Evolutionary conservation across 2,797 vertebrate genomes (phyloP), one percentile per base, ranked within the genome.

Genomic region (Tapera naevia): DNA sequence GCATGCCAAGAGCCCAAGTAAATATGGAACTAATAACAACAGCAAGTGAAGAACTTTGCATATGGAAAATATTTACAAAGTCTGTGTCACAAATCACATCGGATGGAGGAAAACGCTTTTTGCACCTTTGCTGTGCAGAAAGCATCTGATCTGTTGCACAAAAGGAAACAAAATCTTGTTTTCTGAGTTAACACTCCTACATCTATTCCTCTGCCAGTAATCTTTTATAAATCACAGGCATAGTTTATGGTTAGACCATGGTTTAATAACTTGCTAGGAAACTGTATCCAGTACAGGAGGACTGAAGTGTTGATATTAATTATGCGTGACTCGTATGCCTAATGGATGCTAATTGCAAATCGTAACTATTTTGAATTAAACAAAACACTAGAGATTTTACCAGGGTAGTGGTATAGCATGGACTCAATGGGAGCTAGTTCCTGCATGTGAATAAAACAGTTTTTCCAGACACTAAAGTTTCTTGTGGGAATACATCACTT

Each of bases 401-500:
- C 43, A 69, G 27, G 35, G 41, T 51, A 69, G 90, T 48, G 19
- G 13, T 88, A 25, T 60, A 80, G 28, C 37, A 27, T 50, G 64
- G 62, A 60, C 60, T 51, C 71, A 70, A 37, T 27, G 43, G 54
- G 14, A 94, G 37, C 10, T 39, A 45, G 14, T 5, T 46, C 73
- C 6, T 67, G 5, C 66, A 18, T 62, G 58, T 56, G 73, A 91
- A 84, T 84, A 91, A 86, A 91, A 85, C 10, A 86, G 46, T 32
- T 94, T 80, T 93, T 65, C 45, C 43, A 58, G 95, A 95, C 80
- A 79, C 19, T 51, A 62, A 51, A 81, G 80, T 89, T 96, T 96
- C 91, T 94, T 94, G 83, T 94, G 93, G 95, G 94, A 95, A 96
- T 93, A 88, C 80, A 93, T 88, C 89, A 93, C 54, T 91, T 94